Evolutionary conservation across 1,140 invertebrate genomes (phyloP).

Genomic region (Armadillidium nasatum): DNA sequence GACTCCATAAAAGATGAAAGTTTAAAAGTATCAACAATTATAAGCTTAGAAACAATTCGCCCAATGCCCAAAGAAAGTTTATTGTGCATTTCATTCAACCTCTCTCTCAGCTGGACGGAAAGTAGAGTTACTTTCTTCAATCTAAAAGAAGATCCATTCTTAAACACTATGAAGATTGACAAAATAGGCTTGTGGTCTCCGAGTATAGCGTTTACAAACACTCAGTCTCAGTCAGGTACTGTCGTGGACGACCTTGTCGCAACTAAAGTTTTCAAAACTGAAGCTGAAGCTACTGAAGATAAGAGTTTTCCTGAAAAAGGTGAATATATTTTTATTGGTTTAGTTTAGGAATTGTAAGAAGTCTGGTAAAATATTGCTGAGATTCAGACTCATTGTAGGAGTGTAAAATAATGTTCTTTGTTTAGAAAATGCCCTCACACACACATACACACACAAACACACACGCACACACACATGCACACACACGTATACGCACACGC

Average conservation of each 20-base stretch:
- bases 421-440: too few species aligned
- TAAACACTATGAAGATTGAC: constrained; percentile 32
- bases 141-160: constrained; percentile 24
- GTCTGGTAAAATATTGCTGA: too few species aligned
- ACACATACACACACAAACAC: too few species aligned
- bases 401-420: too few species aligned
- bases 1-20: not conserved
- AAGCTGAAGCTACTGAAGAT: too few species aligned
- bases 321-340: too few species aligned
- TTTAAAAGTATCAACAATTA: not conserved
- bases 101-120: constrained; percentile 36
- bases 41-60: constrained; percentile 28
- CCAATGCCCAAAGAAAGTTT: constrained; percentile 25
- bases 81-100: constrained; percentile 30
- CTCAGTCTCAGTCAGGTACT: constrained; percentile 25
- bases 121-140: constrained; percentile 31
- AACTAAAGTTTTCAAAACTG: too few species aligned
- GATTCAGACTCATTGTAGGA: too few species aligned
- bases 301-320: too few species aligned
- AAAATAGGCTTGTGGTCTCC: constrained; percentile 29
- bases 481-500: too few species aligned
- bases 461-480: too few species aligned
- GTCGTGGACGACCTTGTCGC: constrained; percentile 19
- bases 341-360: too few species aligned
- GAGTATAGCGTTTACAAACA: constrained; percentile 28